Base-by-base conservation (phyloP, 1,140 invertebrate species). In the Drosophila neocordata region DNA sequence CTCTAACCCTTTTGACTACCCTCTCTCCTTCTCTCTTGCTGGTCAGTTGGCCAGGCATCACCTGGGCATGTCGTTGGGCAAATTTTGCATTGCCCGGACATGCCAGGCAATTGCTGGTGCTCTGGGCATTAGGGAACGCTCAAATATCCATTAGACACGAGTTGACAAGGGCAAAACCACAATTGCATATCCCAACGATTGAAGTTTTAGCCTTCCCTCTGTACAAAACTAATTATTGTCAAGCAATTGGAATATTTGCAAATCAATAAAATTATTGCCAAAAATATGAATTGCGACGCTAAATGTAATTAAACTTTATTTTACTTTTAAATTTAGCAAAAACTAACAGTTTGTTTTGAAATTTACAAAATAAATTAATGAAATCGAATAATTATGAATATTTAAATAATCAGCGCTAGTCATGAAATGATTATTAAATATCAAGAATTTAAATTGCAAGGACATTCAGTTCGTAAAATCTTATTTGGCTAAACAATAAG, bases 61-160 rank as follows among this genome's bases (percentile, higher is more conserved):
- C 18, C 68, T 52, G 13, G 15, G 35, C 51, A 48, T 38, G 52
- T 51, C 31, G 48, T 38, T 53, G 24, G 53, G 53, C 53, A 2
- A 35, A 56, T 34, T 62, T 8, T 58, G 22, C 38, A 27, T 31
- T 52, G 64, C 18, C 41, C 12, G 15, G 41, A 18, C 41, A 48
- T 20, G 41, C 41, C 41, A 48, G 15, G 15, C 27, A 31, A 31
- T 31, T 55, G 56, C 13, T 11, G n/a, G n/a, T 61, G 52, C 56
- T 56, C 13, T 27, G 51, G 57, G 51, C 7, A 52, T 35, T 37
- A 13, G 22, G 34, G 24, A 44, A 35, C 18, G 35, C 48, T 38
- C 15, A 62, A 76, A 64, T 72, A 65, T 57, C 44, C 65, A 83
- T 62, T 64, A 65, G 59, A 24, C 69, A 57, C 11, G 12, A 18